Conservation (phyloP, 2,797 vertebrate species). For the Argya squamiceps region DNA sequence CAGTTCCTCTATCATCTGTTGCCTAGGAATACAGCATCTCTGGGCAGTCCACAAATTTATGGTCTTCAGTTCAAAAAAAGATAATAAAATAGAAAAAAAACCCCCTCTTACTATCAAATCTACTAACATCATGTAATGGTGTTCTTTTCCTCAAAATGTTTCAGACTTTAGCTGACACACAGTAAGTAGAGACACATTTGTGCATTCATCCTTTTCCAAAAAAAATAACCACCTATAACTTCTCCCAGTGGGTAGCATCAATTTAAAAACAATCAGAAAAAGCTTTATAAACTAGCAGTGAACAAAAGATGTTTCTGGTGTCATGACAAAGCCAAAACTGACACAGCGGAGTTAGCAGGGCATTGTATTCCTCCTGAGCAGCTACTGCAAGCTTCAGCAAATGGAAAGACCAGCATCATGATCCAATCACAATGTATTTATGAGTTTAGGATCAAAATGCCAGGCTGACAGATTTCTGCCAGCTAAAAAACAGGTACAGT, state of each 20-base stretch:
- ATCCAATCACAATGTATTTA: background rate
- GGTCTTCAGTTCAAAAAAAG: background rate
- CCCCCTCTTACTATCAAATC: background rate
- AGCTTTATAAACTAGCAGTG: conserved; percentile 2
- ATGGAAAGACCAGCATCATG: background rate
- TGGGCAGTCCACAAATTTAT: background rate
- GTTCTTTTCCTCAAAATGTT: background rate
- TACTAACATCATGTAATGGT: background rate
- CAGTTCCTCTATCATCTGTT: background rate
- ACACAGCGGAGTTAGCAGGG: background rate
- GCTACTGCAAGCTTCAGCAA: conserved; percentile 28
- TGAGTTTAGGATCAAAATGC: background rate
- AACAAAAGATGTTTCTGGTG: conserved; percentile 45
- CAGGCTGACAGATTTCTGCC: background rate
- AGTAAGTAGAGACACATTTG: background rate
- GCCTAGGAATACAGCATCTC: background rate
- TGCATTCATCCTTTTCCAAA: conserved; percentile 9
- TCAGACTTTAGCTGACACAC: background rate
- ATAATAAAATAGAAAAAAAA: background rate
- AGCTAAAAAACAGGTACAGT: background rate
- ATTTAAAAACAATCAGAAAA: conserved; percentile 42
- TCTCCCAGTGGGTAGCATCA: background rate
- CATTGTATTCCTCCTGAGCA: conserved; percentile 23
- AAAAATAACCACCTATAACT: conserved; percentile 11
- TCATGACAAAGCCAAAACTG: background rate